Base-by-base conservation (phyloP, 1,140 invertebrate species). In the Caenorhabditis briggsae region DNA sequence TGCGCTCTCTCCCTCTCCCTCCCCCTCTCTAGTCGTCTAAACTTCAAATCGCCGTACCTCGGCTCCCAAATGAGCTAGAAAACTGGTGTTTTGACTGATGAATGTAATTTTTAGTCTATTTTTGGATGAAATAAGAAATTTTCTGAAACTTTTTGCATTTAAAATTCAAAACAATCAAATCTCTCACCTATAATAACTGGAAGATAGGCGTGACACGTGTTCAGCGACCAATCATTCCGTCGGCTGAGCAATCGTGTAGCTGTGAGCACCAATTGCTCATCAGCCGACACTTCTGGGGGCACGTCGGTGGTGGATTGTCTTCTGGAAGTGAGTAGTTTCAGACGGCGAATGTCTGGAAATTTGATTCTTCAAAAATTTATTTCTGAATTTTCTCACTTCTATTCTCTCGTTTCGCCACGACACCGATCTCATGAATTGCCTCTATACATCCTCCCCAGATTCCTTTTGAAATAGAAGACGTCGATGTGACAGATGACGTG, bases 181-280 rank as follows among this genome's bases (percentile, higher is more conserved):
- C 33, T 12, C 23, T 41, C 25, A 78, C 70, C 70, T 78, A 78
- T 78, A 18, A 78, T 50, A 20, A 78, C 70, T 16, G 70, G 46
- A 6, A 78, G 20, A 41, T 78, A 78, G 0, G 70, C 70, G 50
- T 50, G 46, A 78, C 70, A 78, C 14, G 46, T 78, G n/a, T 78
- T 78, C 70, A 78, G 23, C 0, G 70, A 78, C 70, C 70, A 78
- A 50, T 78, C 70, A 23, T 78, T 78, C n/a, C 70, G n/a, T n/a
- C 70, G n/a, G 20, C 46, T 78, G n/a, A 78, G 43, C 23, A 78
- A 50, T n/a, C 46, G n/a, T 11, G 70, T 78, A 41, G 70, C 70
- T 12, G 46, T 78, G 7, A 78, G 41, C 7, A 78, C 70, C n/a
- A 78, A 53, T n/a, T 48, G 70, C 70, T 78, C 70, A 50, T 78